Evolutionary conservation across 1,140 invertebrate genomes (phyloP), one percentile per base, ranked within the genome.

Genomic region (Caenorhabditis briggsae): DNA sequence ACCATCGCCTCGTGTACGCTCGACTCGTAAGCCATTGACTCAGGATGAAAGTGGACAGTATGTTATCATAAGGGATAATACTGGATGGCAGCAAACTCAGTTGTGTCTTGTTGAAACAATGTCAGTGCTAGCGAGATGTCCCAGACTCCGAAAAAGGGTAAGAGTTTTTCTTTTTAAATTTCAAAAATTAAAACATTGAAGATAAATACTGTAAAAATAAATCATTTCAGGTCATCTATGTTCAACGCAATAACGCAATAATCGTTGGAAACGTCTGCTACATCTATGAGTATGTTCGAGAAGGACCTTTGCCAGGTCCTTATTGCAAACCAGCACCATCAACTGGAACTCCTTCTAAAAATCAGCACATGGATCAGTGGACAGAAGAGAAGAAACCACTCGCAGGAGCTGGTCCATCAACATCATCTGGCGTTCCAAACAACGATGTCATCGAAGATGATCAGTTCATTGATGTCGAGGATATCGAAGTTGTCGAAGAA

Each of bases 271-370:
- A 84, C 56, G 83, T 87, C 5, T 61, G 48, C n/a, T 87, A 58
- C 23, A 82, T 87, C 16, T 87, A 87, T 53, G 86, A 87, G 46
- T 87, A 87, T 41, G 64, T 84, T 41, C n/a, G 46, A 0, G 82
- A 82, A 25, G 86, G 86, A 9, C 61, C 61, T 3, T 25, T 82
- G 12, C 86, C 86, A 6, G 46, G 33, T 33, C 33, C 46, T 0
- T 64, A 64, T 48, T 18, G 48, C 41, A 84, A 84, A 61, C 3
- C n/a, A 64, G 8, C 20, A 5, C 16, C 6, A 20, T 12, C 12
- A 23, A n/a, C 16, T 50, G 23, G 56, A 55, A 56, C 12, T 3
- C 12, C 33, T 25, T 14, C 5, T 14, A 43, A 53, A 12, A 61
- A 59, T 1, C 16, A n/a, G 9, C 43, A 78, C 6, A 61, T 41